Conservation (phyloP, 2,113 vertebrate genomes). For the Lampris megalopsis region DNA sequence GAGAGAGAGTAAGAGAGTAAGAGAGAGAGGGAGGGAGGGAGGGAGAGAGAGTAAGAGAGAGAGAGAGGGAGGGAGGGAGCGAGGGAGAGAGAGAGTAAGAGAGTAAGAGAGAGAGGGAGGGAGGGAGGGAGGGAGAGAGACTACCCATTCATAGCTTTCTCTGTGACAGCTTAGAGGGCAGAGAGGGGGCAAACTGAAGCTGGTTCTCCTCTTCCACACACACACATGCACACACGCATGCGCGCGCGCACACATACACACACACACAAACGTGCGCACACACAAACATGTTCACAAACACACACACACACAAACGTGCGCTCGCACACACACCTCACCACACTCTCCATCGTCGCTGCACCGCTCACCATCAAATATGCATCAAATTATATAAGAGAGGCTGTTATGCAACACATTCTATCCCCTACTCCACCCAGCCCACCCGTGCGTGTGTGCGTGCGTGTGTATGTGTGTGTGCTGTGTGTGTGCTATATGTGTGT, state of each 20-base stretch:
- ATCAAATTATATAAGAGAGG: constrained; percentile 77
- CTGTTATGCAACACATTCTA: constrained; percentile 73
- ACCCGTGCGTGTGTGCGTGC: neutral
- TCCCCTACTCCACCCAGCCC: constrained; percentile 38
- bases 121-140: too few species aligned
- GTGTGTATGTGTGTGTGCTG: constrained; percentile 29
- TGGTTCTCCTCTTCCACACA: constrained; percentile 3
- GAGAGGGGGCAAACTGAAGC: constrained; percentile 26
- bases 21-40: too few species aligned
- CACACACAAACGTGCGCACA: too few species aligned
- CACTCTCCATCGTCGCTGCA: constrained; percentile 30
- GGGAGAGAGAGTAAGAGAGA: too few species aligned
- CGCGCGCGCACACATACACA: too few species aligned
- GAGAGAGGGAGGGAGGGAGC: too few species aligned
- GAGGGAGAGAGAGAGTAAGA: too few species aligned
- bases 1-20: too few species aligned
- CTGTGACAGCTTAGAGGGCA: constrained; percentile 46
- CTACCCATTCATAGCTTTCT: constrained; percentile 22
- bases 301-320: constrained; percentile 32
- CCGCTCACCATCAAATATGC: constrained; percentile 77
- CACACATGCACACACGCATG: constrained; percentile 18
- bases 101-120: too few species aligned
- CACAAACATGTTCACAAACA: constrained; percentile 4
- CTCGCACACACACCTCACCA: constrained; percentile 35
- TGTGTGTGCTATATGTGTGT: too few species aligned